Evolutionary conservation across 2,113 vertebrate species (phyloP), one percentile per base, ranked within the genome.

Genomic region (Trogon melanurus): DNA sequence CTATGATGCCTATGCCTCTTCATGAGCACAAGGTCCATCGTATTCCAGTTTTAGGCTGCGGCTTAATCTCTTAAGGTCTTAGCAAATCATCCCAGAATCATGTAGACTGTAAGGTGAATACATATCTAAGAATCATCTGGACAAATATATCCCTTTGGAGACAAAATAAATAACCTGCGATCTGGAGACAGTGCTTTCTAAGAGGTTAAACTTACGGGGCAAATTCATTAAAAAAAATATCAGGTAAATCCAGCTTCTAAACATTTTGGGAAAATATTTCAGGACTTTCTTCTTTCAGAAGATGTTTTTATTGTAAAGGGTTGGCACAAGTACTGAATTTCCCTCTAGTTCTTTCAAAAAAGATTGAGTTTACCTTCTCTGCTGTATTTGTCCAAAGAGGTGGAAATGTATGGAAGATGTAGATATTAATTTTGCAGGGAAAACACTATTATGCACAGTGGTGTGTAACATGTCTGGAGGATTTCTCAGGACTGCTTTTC

Each of bases 281-380:
- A 85, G 22, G 17, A n/a, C 4, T 69, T 90, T 44, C 11, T 66
- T 86, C 8, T 79, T 75, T 69, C 18, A 27, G 30, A 72, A 79
- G 8, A 19, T 70, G 23, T 36, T 89, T 60, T 79, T 73, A 16
- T 57, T n/a, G 15, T 47, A 41, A 64, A 51, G 16, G 3, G 7
- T 30, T 53, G 6, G 5, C 23, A 56, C 0, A 2, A 41, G 6
- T 41, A 32, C n/a, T 38, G 50, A 41, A 53, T 48, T 0, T 74
- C 21, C 12, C 17, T n/a, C 14, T 60, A 73, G 34, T 65, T 81
- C 30, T 69, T 88, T 12, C 10, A 27, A 62, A 62, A 85, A 66
- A 18, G 8, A 11, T 9, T 16, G 23, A 23, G 15, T 75, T 85
- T 83, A 7, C 58, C 22, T 26, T 27, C 22, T 7, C 16, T 74